Evolutionary conservation across 2,888 invertebrate genomes (phyloP), one percentile per base, ranked within the genome.

Genomic region (Callinectes sapidus): DNA sequence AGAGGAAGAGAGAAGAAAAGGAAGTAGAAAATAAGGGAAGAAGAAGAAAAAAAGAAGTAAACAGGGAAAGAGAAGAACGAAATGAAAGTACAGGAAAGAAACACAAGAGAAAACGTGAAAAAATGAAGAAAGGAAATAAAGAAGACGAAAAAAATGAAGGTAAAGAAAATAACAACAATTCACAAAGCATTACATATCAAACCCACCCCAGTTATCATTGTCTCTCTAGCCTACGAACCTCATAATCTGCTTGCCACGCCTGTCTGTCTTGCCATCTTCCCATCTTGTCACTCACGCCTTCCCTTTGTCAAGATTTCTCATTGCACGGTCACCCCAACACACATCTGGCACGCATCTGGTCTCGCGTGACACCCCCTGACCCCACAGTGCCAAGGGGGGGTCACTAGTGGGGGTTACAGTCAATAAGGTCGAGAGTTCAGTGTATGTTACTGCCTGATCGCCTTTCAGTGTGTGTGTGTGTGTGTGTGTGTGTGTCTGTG

Each of bases 271-370:
- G n/a, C n/a, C n/a, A n/a, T 28, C 71, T 77, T 28, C 28, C 28
- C 28, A n/a, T n/a, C n/a, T n/a, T 81, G 81, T 32, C 35, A 35
- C n/a, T 71, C 71, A 28, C 23, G 28, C 28, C n/a, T 28, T 0
- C 28, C 71, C 28, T 28, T 28, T 10, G 28, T 23, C 13, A 71
- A 8, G 71, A 28, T 23, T 71, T 23, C 13, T 5, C 28, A 71
- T 10, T 28, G 13, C 28, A 28, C 71, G 35, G 32, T 81, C 71
- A 71, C 8, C n/a, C 10, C 5, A 71, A 8, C 71, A 28, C 28
- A 18, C 81, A 81, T 81, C 81, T 81, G 81, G 81, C 81, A 81
- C 81, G 3, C 81, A 81, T 81, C 32, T 81, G 81, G 23, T 35
- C 35, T 16, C 35, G 81, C 32, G 81, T 35, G 35, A 35, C 81